Conservation (phyloP, 1,140 invertebrate genomes). For the Spodoptera frugiperda region DNA sequence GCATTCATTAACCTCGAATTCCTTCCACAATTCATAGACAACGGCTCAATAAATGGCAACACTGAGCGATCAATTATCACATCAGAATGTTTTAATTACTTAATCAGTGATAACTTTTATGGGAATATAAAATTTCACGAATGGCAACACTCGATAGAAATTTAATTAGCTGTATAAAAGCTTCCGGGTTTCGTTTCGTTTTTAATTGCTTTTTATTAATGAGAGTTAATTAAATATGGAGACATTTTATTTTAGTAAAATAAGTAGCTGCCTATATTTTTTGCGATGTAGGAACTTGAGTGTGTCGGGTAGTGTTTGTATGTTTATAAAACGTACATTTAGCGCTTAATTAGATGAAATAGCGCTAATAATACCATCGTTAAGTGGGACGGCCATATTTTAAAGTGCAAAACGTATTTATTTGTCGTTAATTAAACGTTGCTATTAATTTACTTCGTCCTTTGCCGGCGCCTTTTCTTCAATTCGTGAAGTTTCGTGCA, state of each 20-base stretch:
- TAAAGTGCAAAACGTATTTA: constrained; percentile 27
- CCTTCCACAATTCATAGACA: constrained; percentile 38
- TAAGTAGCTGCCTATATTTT: background rate
- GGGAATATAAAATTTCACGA: constrained; percentile 31
- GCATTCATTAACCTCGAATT: constrained; percentile 46
- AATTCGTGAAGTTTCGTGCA: background rate
- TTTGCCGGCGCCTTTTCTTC: constrained; percentile 15
- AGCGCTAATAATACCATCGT: constrained; percentile 6
- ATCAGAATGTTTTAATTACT: constrained; percentile 46
- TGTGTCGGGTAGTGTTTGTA: background rate
- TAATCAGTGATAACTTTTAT: constrained; percentile 42
- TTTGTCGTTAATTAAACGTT: constrained; percentile 34
- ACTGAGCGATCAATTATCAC: constrained; percentile 38
- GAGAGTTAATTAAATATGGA: background rate
- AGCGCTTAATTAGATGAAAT: constrained; percentile 34
- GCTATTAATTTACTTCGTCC: constrained; percentile 13
- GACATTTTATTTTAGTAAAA: constrained; percentile 6
- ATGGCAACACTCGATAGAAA: constrained; percentile 30
- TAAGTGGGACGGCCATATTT: constrained; percentile 21
- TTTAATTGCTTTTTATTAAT: constrained; percentile 11
- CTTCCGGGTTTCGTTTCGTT: constrained; percentile 24
- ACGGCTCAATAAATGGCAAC: constrained; percentile 37
- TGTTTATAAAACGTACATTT: constrained; percentile 1
- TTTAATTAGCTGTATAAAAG: constrained; percentile 32
- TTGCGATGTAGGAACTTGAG: background rate